Evolutionary conservation across 2,113 vertebrate species (phyloP), one percentile per base, ranked within the genome.

Genomic region (Kryptolebias marmoratus): DNA sequence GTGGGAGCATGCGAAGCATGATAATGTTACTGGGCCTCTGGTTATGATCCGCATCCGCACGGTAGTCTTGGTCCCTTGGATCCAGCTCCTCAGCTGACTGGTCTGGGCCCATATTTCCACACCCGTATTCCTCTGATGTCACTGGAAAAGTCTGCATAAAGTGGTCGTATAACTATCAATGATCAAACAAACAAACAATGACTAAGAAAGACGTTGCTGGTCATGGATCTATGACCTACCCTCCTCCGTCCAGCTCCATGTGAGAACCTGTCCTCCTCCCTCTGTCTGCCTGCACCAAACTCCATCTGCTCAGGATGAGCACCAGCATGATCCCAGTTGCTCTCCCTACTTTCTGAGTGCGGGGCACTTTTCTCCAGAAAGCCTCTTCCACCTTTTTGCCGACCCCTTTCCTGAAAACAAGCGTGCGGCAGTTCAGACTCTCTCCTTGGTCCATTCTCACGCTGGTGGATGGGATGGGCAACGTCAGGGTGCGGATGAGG

Each of bases 1-100:
- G 95, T 27, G 96, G 96, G 78, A 97, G 93, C 95, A 96, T 96
- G 62, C 96, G 93, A 76, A 97, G 93, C 96, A 96, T 97, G 83
- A 97, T 93, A 88, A 97, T 96, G 92, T 95, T 96, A 93, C 96
- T 97, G 84, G 95, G 95, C 50, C 94, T 94, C 76, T 96, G 94
- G 67, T 90, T 90, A 59, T 94, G 94, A 48, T 95, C 90, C 1
- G 93, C 85, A 82, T 97, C 95, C 11, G 93, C 91, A 70, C 95
- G 94, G 89, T 97, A 97, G 89, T 97, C 96, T 90, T 96, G 95
- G 86, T 96, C 96, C 56, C 92, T 94, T 83, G 94, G 94, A 69
- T 97, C 96, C 1, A 94, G 1, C 16, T 93, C 92, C 2, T 94
- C 92, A 11, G 82, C 60, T 10, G 80, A 78, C 22, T 80, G 42